Evolutionary conservation across 2,888 invertebrate genomes (phyloP).

Genomic region (Drosophila fulvimacula): DNA sequence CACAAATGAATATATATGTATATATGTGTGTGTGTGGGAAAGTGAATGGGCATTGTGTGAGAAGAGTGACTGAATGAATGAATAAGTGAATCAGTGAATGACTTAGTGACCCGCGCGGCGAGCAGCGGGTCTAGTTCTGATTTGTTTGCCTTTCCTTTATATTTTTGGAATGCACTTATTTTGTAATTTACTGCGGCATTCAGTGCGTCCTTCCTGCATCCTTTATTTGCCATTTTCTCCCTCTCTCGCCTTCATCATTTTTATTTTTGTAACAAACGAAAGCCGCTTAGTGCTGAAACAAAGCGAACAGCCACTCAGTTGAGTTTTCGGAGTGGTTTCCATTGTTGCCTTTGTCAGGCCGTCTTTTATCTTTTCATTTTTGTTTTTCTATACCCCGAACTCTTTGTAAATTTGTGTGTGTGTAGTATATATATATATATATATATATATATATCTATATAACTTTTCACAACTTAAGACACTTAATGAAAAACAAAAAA

Average conservation of each 20-base stretch:
- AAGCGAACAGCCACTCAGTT: slow-evolving; percentile 24
- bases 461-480: background rate
- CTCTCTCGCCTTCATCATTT: background rate
- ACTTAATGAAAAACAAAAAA: slow-evolving; percentile 1
- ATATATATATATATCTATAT: background rate
- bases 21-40: too few species aligned
- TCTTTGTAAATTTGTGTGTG: background rate
- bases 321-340: slow-evolving; percentile 20
- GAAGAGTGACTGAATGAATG: slow-evolving; percentile 13
- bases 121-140: slow-evolving; percentile 16
- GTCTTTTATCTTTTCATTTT: background rate
- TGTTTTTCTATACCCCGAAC: background rate
- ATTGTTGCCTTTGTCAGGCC: background rate
- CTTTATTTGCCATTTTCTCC: slow-evolving; percentile 5
- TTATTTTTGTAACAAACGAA: slow-evolving; percentile 25
- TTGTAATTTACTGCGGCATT: slow-evolving; percentile 33
- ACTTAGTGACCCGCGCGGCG: slow-evolving; percentile 32
- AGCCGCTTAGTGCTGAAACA: slow-evolving; percentile 43
- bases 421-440: too few species aligned
- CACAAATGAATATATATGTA: slow-evolving; percentile 34
- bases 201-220: slow-evolving; percentile 17
- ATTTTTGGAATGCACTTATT: slow-evolving; percentile 20
- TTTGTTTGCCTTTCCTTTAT: slow-evolving; percentile 27
- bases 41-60: slow-evolving; percentile 27
- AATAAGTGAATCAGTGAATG: slow-evolving; percentile 27